phyloP scores from a whole-genome alignment of 2,797 vertebrate species.

The Poecilia wingei region DNA sequence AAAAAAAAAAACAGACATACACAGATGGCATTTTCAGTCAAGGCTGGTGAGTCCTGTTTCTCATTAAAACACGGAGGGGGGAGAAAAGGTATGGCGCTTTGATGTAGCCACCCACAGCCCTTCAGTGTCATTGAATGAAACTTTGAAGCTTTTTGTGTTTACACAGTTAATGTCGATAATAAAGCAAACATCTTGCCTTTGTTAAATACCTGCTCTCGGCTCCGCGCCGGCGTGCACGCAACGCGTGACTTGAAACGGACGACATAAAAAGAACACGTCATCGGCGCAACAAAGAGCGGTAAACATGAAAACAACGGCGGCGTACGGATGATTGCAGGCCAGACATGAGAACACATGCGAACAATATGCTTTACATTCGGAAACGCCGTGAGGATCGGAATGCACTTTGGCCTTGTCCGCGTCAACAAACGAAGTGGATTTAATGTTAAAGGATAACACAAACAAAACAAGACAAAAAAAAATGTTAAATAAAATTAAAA shows the following conservation, averaged over 20 bases:
- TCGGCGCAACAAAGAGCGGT: constrained; percentile 43
- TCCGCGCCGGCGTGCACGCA: constrained; percentile 7
- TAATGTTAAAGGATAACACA: constrained; percentile 23
- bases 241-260: constrained; percentile 25
- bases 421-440: constrained; percentile 59
- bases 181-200: constrained; percentile 84
- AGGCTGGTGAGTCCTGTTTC: constrained; percentile 84
- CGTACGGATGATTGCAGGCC: constrained; percentile 32
- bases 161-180: constrained; percentile 78
- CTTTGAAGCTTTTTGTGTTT: constrained; percentile 81
- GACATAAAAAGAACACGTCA: constrained; percentile 56
- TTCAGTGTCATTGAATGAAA: constrained; percentile 80
- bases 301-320: constrained; percentile 58
- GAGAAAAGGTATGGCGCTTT: constrained; percentile 81
- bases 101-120: constrained; percentile 86
- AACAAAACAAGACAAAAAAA: constrained; percentile 35
- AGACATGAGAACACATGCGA: constrained; percentile 57
- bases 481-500: constrained; percentile 7
- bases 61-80: constrained; percentile 80
- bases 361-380: constrained; percentile 58
- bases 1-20: constrained; percentile 53
- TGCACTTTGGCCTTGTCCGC: constrained; percentile 58
- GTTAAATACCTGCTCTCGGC: constrained; percentile 76
- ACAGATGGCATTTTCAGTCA: constrained; percentile 84
- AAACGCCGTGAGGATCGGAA: constrained; percentile 50